Conservation (phyloP, 2,888 invertebrate species). For the Drosophila tanythrix region DNA sequence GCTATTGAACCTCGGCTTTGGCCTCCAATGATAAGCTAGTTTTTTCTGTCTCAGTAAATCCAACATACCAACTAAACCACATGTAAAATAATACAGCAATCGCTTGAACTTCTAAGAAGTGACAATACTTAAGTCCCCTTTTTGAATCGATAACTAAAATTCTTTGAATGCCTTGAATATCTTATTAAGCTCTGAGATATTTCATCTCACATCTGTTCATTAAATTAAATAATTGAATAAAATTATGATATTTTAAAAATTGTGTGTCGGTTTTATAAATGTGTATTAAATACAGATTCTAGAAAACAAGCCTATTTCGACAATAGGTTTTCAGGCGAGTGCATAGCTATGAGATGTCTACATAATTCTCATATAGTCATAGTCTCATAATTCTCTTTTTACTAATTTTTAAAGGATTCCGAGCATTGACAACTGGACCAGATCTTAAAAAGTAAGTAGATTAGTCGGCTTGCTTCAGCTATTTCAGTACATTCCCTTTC, state of each 20-base stretch:
- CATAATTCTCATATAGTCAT: too few species aligned
- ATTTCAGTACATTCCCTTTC: background rate
- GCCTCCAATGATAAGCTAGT: constrained; percentile 1
- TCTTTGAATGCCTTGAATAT: background rate
- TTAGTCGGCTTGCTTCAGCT: background rate
- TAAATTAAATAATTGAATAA: background rate
- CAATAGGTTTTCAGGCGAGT: background rate
- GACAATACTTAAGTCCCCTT: background rate
- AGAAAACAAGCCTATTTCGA: background rate
- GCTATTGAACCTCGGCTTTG: constrained; percentile 21
- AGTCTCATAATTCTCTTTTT: background rate
- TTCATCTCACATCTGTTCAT: background rate
- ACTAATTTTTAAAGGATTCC: background rate
- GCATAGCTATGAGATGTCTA: background rate
- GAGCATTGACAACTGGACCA: background rate
- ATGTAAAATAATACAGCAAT: background rate
- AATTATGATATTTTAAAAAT: constrained; percentile 1
- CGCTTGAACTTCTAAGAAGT: background rate
- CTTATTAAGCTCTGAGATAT: background rate
- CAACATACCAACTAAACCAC: background rate
- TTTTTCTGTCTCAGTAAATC: background rate
- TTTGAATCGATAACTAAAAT: background rate
- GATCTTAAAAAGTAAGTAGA: background rate
- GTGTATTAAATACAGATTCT: background rate
- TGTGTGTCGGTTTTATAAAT: background rate